Evolutionary conservation across 2,888 invertebrate genomes (phyloP).

Genomic region (Tiliacea citrago): DNA sequence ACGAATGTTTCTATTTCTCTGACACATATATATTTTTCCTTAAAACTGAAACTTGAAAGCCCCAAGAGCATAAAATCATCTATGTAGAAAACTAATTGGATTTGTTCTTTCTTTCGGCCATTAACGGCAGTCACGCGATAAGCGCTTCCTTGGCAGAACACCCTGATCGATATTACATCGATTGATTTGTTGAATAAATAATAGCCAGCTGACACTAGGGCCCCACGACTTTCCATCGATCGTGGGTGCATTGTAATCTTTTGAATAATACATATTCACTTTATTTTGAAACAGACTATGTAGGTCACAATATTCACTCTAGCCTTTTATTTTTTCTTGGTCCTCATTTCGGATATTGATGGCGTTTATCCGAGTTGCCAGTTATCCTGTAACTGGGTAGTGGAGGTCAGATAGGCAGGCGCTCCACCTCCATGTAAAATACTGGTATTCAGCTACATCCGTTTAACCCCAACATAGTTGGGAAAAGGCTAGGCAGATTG

Average conservation of each 20-base stretch:
- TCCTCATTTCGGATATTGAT: neutral
- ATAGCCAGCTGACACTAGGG: neutral
- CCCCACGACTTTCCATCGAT: neutral
- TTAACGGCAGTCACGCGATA: conserved; percentile 2
- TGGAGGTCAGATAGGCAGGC: too few relatives aligned
- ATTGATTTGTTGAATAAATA: conserved; percentile 24
- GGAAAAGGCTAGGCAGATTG: too few relatives aligned
- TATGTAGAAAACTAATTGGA: neutral
- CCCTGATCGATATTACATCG: neutral
- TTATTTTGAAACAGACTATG: neutral
- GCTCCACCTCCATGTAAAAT: neutral
- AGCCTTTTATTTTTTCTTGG: neutral
- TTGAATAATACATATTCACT: neutral
- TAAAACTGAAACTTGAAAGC: neutral
- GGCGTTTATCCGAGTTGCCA: too few relatives aligned
- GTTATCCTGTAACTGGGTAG: too few relatives aligned
- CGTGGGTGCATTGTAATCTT: neutral
- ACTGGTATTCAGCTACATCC: too few relatives aligned
- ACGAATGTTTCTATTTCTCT: neutral
- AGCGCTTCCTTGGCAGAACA: neutral
- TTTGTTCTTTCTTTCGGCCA: neutral
- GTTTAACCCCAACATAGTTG: too few relatives aligned
- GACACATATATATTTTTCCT: neutral
- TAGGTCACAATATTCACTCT: neutral
- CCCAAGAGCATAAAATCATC: neutral